Conservation (phyloP, 37 sponge, comb jelly and placozoan genomes). For the Halichondria panicea region DNA sequence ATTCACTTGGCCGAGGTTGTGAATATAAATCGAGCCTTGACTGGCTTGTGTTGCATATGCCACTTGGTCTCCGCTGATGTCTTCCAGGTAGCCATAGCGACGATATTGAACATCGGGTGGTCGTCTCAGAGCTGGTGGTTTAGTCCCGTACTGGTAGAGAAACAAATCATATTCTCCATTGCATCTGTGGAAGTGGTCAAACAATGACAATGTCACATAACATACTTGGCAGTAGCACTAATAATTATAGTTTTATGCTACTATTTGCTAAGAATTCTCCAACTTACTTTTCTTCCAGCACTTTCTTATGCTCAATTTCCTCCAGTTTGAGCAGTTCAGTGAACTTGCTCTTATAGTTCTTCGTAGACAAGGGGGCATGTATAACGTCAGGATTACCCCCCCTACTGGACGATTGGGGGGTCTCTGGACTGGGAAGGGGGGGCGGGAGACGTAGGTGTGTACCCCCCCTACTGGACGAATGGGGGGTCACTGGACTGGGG, state of each 20-base stretch:
- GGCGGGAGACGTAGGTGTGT: too few species aligned
- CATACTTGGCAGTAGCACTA: too few species aligned
- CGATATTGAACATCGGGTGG: background rate
- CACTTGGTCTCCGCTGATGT: constrained; percentile 36
- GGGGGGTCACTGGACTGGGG: too few species aligned
- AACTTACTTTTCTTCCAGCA: constrained; percentile 20
- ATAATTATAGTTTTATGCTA: too few species aligned
- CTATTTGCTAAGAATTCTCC: too few species aligned
- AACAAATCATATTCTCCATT: constrained; percentile 30
- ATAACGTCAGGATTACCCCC: background rate
- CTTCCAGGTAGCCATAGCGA: constrained; percentile 15
- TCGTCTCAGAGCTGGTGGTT: background rate
- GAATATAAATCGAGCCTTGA: constrained; percentile 26
- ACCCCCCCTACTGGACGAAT: too few species aligned
- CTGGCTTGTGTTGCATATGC: constrained; percentile 46
- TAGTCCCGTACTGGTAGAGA: constrained; percentile 14
- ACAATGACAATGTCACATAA: too few species aligned
- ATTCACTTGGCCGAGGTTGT: background rate
- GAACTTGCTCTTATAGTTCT: constrained; percentile 36
- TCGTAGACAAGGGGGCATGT: background rate
- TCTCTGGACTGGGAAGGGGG: too few species aligned
- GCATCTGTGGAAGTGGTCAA: constrained; percentile 16
- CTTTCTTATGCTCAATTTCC: constrained; percentile 6
- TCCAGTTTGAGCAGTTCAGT: constrained; percentile 9
- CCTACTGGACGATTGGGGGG: too few species aligned